Percentiles rank a stretch among this genome's conserved stretches.
These are phyloP conservation scores for Gonatopus flavifemur DNA, from an alignment of 1,140 invertebrate species.

Conservation along the genomic window DNA sequence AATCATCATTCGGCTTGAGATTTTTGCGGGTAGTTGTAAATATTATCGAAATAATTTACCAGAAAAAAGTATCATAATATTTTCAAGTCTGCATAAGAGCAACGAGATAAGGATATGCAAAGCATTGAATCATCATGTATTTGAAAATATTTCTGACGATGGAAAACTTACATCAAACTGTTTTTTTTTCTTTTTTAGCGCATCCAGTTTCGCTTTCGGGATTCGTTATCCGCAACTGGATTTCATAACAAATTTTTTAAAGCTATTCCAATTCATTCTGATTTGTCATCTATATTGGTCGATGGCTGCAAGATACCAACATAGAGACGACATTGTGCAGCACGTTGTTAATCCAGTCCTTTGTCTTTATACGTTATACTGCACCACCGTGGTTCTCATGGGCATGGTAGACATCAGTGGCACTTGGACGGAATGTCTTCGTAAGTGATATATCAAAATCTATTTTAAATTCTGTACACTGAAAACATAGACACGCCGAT, in stretches of 20 bases:
- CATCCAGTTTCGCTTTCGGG: conserved; percentile 56
- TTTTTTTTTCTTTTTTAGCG: conserved; percentile 45
- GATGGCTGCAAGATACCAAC: conserved; percentile 53
- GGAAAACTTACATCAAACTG: too few species aligned
- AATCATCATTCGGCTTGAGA: too few species aligned
- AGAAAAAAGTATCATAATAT: too few species aligned
- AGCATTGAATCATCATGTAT: too few species aligned
- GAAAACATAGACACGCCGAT: neutral
- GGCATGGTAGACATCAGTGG: conserved; percentile 57
- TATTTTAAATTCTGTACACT: too few species aligned
- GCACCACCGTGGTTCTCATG: conserved; percentile 55
- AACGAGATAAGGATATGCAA: too few species aligned
- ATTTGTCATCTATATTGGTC: conserved; percentile 62
- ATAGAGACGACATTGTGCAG: conserved; percentile 57
- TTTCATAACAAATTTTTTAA: conserved; percentile 58
- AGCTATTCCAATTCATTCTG: conserved; percentile 58
- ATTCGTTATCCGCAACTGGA: conserved; percentile 55
- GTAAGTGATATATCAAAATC: conserved; percentile 48
- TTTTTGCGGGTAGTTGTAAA: too few species aligned
- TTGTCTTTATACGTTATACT: conserved; percentile 54
- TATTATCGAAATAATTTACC: neutral
- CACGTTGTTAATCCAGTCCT: conserved; percentile 46
- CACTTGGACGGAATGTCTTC: conserved; percentile 57
- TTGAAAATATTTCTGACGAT: too few species aligned
- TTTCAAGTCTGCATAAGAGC: too few species aligned